A percentile compares a stretch with the other conserved stretches of the same genome.
phyloP scores from a whole-genome alignment of 2,888 invertebrate genomes.

The Catocala sponsa region DNA sequence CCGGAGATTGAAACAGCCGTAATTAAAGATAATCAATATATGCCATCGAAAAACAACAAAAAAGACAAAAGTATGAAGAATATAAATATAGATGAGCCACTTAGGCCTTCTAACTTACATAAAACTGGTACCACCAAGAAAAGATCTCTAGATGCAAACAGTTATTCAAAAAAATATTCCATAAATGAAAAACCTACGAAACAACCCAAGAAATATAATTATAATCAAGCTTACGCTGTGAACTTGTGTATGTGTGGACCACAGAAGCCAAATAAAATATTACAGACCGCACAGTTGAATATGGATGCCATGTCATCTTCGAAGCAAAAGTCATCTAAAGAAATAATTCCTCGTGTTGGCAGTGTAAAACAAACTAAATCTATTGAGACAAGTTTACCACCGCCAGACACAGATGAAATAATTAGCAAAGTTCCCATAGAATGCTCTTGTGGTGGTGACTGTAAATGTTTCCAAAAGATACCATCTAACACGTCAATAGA shows the following conservation, averaged over 20 bases:
- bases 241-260: slow-evolving; percentile 73
- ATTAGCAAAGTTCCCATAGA: slow-evolving; percentile 35
- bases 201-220: slow-evolving; percentile 48
- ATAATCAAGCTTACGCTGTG: slow-evolving; percentile 68
- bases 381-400: slow-evolving; percentile 33
- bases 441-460: slow-evolving; percentile 57
- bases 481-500: slow-evolving; percentile 79
- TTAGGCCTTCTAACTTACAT: slow-evolving; percentile 9
- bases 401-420: slow-evolving; percentile 36
- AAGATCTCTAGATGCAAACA: slow-evolving; percentile 22
- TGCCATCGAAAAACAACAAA: slow-evolving; percentile 12
- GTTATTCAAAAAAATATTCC: slow-evolving; percentile 28
- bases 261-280: slow-evolving; percentile 49
- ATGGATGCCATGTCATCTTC: slow-evolving; percentile 25
- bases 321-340: slow-evolving; percentile 48
- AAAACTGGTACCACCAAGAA: slow-evolving; percentile 20
- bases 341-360: slow-evolving; percentile 43
- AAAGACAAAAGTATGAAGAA: slow-evolving; percentile 21
- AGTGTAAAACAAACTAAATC: slow-evolving; percentile 61
- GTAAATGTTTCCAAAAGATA: slow-evolving; percentile 72
- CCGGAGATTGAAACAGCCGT: too few species aligned
- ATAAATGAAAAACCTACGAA: slow-evolving; percentile 47
- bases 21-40: slow-evolving; percentile 18
- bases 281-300: slow-evolving; percentile 24
- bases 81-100: slow-evolving; percentile 3